These are phyloP conservation scores for Steatornis caripensis DNA, from an alignment of 2,113 vertebrate genomes.

Conservation along the genomic window DNA sequence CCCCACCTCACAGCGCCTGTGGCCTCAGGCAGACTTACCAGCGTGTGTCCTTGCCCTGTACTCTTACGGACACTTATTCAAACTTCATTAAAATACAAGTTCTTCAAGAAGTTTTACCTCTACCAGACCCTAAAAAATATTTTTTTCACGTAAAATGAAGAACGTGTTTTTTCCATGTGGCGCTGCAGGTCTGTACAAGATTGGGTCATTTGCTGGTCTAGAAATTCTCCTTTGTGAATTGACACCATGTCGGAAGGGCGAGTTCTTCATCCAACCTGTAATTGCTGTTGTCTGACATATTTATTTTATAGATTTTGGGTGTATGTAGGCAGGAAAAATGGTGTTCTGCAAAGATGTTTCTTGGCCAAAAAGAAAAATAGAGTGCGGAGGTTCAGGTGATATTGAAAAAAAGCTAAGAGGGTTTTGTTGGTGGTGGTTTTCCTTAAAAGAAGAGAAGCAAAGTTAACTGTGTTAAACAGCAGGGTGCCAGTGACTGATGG, in stretches of 20 bases:
- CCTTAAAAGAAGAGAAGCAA: not conserved
- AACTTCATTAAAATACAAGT: not conserved
- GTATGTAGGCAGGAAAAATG: not conserved
- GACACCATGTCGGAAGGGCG: not conserved
- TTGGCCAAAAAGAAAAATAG: not conserved
- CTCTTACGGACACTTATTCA: not conserved
- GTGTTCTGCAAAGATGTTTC: not conserved
- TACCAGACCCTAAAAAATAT: not conserved
- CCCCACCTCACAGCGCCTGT: not conserved
- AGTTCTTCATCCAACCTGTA: not conserved
- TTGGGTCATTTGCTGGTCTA: not conserved
- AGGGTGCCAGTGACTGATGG: not conserved
- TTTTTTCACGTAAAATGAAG: not conserved
- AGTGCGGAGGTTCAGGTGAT: not conserved
- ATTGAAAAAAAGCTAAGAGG: not conserved
- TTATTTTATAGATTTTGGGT: not conserved
- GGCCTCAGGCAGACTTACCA: not conserved
- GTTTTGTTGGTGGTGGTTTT: not conserved
- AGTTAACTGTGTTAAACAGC: not conserved
- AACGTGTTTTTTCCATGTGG: not conserved
- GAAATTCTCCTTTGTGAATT: not conserved
- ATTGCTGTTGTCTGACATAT: not conserved
- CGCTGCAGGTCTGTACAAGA: not conserved
- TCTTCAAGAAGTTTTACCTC: not conserved
- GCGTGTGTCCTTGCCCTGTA: fast-evolving